These are phyloP conservation scores for Conchocele bisecta DNA, from an alignment of 2,888 invertebrate species.

Conservation along the genomic window DNA sequence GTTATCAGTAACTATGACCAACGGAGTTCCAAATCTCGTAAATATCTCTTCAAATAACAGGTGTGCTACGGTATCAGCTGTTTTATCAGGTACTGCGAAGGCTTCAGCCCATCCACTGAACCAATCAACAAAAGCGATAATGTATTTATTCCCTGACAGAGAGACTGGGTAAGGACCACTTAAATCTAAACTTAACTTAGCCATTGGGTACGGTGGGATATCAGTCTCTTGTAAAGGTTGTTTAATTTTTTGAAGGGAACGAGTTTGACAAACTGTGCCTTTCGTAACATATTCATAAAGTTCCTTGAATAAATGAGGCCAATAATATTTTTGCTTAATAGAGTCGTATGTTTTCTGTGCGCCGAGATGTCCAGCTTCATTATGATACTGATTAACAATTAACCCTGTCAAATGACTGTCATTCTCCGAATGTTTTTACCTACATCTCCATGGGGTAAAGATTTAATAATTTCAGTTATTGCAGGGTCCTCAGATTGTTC, in stretches of 20 bases:
- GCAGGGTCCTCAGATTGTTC: slow-evolving; percentile 22
- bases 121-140: slow-evolving; percentile 32
- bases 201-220: slow-evolving; percentile 41
- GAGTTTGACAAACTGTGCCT: slow-evolving; percentile 27
- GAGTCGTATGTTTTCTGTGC: slow-evolving; percentile 11
- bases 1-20: slow-evolving; percentile 38
- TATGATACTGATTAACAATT: slow-evolving; percentile 37
- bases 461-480: not conserved
- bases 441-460: not conserved
- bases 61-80: slow-evolving; percentile 23
- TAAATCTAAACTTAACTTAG: slow-evolving; percentile 17
- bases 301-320: slow-evolving; percentile 30
- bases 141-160: slow-evolving; percentile 35
- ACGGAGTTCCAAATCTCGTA: slow-evolving; percentile 25
- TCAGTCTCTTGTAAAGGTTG: slow-evolving; percentile 48
- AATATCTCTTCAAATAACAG: slow-evolving; percentile 26
- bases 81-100: slow-evolving; percentile 27
- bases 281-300: slow-evolving; percentile 5
- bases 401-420: slow-evolving; percentile 7
- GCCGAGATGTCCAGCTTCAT: slow-evolving; percentile 30
- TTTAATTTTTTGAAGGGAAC: slow-evolving; percentile 21
- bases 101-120: slow-evolving; percentile 21
- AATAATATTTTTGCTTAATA: slow-evolving; percentile 35
- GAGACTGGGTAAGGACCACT: slow-evolving; percentile 24
- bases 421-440: not conserved